Base-by-base conservation (phyloP, 2,888 invertebrate genomes). In the Hydropsyche betteni region DNA sequence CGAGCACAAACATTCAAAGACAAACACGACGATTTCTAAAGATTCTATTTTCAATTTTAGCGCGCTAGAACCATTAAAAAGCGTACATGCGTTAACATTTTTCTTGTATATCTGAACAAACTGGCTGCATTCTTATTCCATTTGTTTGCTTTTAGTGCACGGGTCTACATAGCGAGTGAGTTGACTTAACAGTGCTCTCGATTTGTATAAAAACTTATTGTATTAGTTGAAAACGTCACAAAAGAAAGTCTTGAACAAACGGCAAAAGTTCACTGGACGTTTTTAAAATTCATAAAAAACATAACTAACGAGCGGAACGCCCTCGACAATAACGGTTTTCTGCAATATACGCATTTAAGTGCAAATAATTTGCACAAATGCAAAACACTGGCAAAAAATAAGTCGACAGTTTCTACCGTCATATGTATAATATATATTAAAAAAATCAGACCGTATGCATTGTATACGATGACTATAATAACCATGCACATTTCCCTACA, bases 131-230 rank as follows among this genome's bases (percentile, higher is more conserved):
- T 58, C 16, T 16, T 58, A 5, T 6, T 44, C n/a, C n/a, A 53
- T 24, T 16, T 58, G 16, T 8, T 58, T 24, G 58, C 8, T 24
- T 24, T 16, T 14, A 8, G 58, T 16, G 58, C 8, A 8, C 16
- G 8, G 4, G 8, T 58, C 16, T 24, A 16, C 58, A 58, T 24
- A 53, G 53, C 12, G 14, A 53, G 14, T 16, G 53, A 53, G 61
- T 72, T 72, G 55, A 58, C 55, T 58, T 72, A 72, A 72, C 72
- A 58, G 72, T 72, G 72, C 61, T 72, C 61, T 72, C 58, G 61
- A 72, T 72, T 70, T 70, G 70, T 53, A 53, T 33, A 53, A 70
- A 12, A 70, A 72, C 58, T 58, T 61, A 53, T 53, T 69, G 69
- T 50, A 69, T 38, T 50, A 6, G 33, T 55, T 4, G 55, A 55